These are phyloP conservation scores for Pemphigus obesinymphae DNA, from an alignment of 1,140 invertebrate genomes.

Conservation along the genomic window DNA sequence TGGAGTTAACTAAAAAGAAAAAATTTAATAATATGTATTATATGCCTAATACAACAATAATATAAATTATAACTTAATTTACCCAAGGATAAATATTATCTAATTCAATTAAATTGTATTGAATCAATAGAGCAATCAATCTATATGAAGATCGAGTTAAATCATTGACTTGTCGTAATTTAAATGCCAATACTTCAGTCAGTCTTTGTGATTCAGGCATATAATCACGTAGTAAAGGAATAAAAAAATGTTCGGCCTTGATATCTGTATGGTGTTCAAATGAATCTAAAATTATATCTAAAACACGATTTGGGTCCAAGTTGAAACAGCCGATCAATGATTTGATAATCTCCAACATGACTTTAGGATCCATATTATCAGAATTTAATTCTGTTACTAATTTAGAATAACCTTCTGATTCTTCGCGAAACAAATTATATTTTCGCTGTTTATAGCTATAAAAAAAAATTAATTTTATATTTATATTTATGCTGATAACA, in stretches of 20 bases:
- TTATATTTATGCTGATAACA: slow-evolving; percentile 12
- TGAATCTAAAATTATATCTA: slow-evolving; percentile 93
- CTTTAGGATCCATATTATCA: slow-evolving; percentile 53
- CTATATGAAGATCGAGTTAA: slow-evolving; percentile 79
- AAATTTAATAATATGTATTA: neutral
- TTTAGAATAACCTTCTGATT: slow-evolving; percentile 98
- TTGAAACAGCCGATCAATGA: slow-evolving; percentile 97
- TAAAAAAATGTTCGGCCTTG: slow-evolving; percentile 66
- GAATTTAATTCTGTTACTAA: slow-evolving; percentile 89
- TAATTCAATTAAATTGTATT: slow-evolving; percentile 78
- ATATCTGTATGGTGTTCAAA: slow-evolving; percentile 83
- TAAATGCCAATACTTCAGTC: slow-evolving; percentile 92
- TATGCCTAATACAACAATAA: neutral
- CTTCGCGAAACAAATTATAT: slow-evolving; percentile 97
- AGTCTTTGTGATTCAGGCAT: slow-evolving; percentile 79
- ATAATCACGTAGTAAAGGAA: slow-evolving; percentile 76
- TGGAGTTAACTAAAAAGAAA: slow-evolving; percentile 66
- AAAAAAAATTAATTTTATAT: slow-evolving; percentile 49
- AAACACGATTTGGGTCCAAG: slow-evolving; percentile 94
- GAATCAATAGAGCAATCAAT: slow-evolving; percentile 82
- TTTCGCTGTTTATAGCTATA: slow-evolving; percentile 97
- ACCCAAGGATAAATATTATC: slow-evolving; percentile 90
- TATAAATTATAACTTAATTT: slow-evolving; percentile 50
- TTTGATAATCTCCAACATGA: slow-evolving; percentile 72
- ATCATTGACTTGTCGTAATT: slow-evolving; percentile 62